phyloP scores from a whole-genome alignment of 2,113 vertebrate species.

The Oreochromis niloticus region DNA sequence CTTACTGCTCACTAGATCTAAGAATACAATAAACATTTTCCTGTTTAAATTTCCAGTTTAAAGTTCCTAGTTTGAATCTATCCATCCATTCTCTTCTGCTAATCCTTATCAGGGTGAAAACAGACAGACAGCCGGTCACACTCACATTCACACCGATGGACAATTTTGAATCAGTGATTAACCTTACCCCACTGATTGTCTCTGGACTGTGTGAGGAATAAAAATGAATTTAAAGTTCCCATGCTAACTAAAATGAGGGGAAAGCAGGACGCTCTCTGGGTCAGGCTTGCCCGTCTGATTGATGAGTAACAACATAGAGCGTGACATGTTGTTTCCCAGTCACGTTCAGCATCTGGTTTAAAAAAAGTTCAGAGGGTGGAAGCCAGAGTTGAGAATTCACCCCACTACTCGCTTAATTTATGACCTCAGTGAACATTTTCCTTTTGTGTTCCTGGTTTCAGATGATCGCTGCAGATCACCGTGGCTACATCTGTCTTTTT shows the following conservation, averaged over 20 bases:
- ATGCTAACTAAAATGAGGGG: background rate
- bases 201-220: background rate
- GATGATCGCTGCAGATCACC: background rate
- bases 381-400: background rate
- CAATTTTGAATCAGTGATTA: background rate
- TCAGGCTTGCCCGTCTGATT: background rate
- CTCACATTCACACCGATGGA: background rate
- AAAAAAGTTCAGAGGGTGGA: background rate
- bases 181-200: background rate
- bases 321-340: background rate
- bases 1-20: background rate
- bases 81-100: background rate
- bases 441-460: background rate
- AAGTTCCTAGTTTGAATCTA: background rate
- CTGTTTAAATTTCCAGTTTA: background rate
- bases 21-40: background rate
- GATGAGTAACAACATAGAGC: background rate
- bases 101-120: background rate
- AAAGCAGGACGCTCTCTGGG: background rate
- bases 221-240: background rate
- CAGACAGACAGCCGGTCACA: background rate
- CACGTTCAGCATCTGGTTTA: background rate
- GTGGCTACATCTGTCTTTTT: background rate
- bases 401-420: background rate
- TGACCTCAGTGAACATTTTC: background rate